Percentiles rank a stretch among this genome's conserved stretches.
Evolutionary conservation across 2,888 invertebrate genomes (phyloP).

Genomic region (Sphinx pinastri): DNA sequence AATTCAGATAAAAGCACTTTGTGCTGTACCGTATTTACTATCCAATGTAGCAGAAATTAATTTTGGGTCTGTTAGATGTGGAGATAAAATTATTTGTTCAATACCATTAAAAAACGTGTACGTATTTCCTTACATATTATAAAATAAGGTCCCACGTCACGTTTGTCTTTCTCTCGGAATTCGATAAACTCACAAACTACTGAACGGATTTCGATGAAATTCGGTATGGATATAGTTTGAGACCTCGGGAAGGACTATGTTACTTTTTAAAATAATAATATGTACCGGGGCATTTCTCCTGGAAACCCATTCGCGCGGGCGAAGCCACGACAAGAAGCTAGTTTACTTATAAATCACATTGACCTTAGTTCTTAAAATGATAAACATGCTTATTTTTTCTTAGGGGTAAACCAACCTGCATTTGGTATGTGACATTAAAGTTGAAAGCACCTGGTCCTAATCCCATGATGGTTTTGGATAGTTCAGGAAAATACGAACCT

Average conservation of each 20-base stretch:
- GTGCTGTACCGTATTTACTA: constrained; percentile 83
- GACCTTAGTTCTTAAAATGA: background rate
- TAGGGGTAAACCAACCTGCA: constrained; percentile 83
- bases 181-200: no score
- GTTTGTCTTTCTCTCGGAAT: no score
- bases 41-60: constrained; percentile 71
- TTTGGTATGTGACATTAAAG: constrained; percentile 79
- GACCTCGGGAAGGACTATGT: no score
- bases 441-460: constrained; percentile 58
- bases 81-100: constrained; percentile 81
- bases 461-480: constrained; percentile 65
- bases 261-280: no score
- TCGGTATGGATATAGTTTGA: no score
- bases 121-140: constrained; percentile 42
- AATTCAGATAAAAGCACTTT: constrained; percentile 80
- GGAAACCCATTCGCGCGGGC: no score
- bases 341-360: background rate
- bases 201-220: no score
- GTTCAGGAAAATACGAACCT: constrained; percentile 77
- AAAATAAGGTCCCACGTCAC: no score
- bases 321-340: no score
- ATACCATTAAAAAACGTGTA: constrained; percentile 85
- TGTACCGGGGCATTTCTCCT: no score
- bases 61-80: constrained; percentile 84
- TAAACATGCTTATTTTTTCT: constrained; percentile 34